phyloP scores from a whole-genome alignment of 1,140 invertebrate species.

The Zaprionus africanus region DNA sequence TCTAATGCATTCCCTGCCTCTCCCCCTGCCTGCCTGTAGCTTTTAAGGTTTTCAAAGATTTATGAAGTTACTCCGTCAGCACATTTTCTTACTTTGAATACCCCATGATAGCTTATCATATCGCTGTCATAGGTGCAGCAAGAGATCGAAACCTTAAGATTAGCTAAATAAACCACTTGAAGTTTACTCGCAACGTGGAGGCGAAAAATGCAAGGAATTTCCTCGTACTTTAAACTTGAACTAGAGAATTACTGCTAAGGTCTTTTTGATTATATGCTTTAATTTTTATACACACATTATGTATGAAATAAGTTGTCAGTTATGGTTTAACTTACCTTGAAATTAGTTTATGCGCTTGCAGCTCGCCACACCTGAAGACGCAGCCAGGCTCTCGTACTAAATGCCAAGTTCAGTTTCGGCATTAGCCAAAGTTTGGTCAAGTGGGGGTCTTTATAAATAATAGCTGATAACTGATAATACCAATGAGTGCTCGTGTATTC shows the following conservation, averaged over 20 bases:
- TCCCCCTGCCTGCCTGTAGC: neutral
- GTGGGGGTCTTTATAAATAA: slow-evolving; percentile 63
- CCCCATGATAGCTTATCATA: slow-evolving; percentile 63
- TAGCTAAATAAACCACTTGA: slow-evolving; percentile 3
- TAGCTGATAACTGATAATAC: slow-evolving; percentile 54
- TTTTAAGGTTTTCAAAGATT: neutral
- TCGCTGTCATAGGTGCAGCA: slow-evolving; percentile 32
- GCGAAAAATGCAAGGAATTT: neutral
- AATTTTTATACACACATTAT: neutral
- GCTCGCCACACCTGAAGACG: slow-evolving; percentile 37
- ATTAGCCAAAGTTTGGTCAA: slow-evolving; percentile 29
- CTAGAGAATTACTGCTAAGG: neutral
- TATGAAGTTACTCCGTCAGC: neutral
- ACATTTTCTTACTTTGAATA: slow-evolving; percentile 45
- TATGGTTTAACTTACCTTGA: slow-evolving; percentile 5
- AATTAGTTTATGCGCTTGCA: neutral
- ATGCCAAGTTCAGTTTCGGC: slow-evolving; percentile 24
- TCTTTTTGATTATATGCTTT: neutral
- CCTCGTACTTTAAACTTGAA: neutral
- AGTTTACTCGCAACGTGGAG: neutral
- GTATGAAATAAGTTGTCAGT: neutral
- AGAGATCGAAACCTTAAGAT: slow-evolving; percentile 36
- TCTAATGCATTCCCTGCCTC: neutral
- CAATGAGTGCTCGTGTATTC: slow-evolving; percentile 37
- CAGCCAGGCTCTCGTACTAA: slow-evolving; percentile 38